Evolutionary conservation across 1,140 invertebrate genomes (phyloP).

Genomic region (Sinella curviseta): DNA sequence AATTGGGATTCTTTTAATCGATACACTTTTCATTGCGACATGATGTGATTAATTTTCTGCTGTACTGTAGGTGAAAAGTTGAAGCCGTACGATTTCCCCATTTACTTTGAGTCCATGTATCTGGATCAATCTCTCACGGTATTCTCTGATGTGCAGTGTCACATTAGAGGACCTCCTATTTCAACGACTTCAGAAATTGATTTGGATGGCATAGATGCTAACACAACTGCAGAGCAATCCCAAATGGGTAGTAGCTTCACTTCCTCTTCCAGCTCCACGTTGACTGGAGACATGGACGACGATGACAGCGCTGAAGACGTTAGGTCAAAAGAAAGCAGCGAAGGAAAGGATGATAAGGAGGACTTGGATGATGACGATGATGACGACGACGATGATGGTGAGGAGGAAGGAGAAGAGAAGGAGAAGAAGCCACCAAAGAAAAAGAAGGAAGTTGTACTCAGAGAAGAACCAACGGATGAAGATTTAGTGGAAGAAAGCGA

Average conservation of each 20-base stretch:
- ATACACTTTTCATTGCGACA: neutral
- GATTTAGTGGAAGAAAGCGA: neutral
- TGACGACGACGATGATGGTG: neutral
- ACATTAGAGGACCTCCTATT: neutral
- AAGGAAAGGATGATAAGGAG: neutral
- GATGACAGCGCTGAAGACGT: neutral
- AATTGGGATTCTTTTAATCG: neutral
- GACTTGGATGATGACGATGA: neutral
- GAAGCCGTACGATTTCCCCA: neutral
- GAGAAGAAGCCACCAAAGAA: neutral
- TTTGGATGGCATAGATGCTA: too few relatives aligned
- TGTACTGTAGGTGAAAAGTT: neutral
- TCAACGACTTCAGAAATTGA: neutral
- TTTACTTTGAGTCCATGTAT: slow-evolving; percentile 16
- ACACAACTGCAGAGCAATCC: neutral
- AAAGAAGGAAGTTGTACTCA: neutral
- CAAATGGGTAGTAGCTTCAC: neutral
- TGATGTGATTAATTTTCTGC: slow-evolving; percentile 1
- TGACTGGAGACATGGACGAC: neutral
- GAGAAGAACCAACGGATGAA: neutral
- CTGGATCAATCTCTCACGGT: neutral
- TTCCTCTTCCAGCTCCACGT: neutral
- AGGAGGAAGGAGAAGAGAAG: neutral
- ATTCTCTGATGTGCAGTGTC: slow-evolving; percentile 5
- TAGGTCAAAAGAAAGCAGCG: neutral